These are phyloP conservation scores for Anguilla marmorata DNA, from an alignment of 2,797 vertebrate species.

Conservation along the genomic window DNA sequence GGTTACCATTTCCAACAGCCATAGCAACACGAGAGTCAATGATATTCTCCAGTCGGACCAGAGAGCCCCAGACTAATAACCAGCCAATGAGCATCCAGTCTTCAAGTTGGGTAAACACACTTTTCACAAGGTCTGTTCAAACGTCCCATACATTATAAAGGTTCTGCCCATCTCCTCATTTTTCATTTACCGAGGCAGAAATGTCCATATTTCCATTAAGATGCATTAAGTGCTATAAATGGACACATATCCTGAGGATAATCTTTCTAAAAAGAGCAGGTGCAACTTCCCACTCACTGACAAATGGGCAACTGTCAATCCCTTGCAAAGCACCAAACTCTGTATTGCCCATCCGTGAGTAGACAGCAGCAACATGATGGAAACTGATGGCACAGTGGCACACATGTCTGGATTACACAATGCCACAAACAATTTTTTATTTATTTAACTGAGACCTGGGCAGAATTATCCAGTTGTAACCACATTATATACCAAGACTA, in stretches of 20 bases:
- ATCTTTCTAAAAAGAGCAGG: not conserved
- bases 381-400: not conserved
- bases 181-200: not conserved
- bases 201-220: not conserved
- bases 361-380: not conserved
- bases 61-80: not conserved
- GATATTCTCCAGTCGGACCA: not conserved
- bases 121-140: not conserved
- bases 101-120: not conserved
- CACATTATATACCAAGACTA: not conserved
- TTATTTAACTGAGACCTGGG: not conserved
- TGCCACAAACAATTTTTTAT: not conserved
- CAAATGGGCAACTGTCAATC: not conserved
- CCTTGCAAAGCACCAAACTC: not conserved
- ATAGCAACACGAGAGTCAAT: no score
- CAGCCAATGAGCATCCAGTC: constrained; percentile 1
- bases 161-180: not conserved
- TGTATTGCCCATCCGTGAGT: not conserved
- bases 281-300: not conserved
- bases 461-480: not conserved
- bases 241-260: not conserved
- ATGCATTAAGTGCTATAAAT: not conserved
- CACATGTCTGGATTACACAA: not conserved
- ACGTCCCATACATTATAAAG: not conserved
- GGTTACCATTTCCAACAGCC: not conserved